Evolutionary conservation across 1,140 invertebrate species (phyloP).

Genomic region (Marisa cornuarietis): DNA sequence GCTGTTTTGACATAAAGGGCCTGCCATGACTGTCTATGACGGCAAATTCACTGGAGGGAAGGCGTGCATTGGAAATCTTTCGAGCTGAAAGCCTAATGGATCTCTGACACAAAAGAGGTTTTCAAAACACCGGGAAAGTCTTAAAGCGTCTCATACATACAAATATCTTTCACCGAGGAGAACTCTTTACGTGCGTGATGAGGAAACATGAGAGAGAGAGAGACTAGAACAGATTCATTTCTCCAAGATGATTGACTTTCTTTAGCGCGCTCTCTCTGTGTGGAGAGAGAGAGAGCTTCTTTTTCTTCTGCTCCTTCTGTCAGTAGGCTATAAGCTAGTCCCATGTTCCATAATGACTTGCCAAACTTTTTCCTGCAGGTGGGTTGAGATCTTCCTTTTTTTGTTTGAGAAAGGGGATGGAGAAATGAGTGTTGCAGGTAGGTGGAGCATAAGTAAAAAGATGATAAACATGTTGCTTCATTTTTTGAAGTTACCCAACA

Average conservation of each 20-base stretch:
- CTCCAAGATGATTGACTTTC: no score
- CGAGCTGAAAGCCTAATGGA: constrained; percentile 11
- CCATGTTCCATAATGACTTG: no score
- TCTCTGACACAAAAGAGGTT: not conserved
- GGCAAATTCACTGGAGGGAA: not conserved
- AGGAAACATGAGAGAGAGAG: not conserved
- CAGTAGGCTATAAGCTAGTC: no score
- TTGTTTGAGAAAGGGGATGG: no score
- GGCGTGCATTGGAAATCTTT: not conserved
- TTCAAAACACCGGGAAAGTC: not conserved
- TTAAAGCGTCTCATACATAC: not conserved
- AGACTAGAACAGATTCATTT: not conserved
- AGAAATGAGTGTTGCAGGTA: no score
- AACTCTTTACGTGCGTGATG: not conserved
- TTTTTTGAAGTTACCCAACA: no score
- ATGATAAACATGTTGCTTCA: no score
- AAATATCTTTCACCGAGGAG: not conserved
- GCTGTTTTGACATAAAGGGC: constrained; percentile 4
- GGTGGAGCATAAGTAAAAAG: no score
- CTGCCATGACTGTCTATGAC: not conserved
- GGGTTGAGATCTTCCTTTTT: no score
- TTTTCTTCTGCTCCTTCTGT: no score
- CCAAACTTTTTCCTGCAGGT: no score
- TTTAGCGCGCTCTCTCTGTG: no score
- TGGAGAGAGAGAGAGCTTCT: not conserved